Base-by-base conservation (phyloP, 1,140 invertebrate genomes). In the Listronotus oregonensis region DNA sequence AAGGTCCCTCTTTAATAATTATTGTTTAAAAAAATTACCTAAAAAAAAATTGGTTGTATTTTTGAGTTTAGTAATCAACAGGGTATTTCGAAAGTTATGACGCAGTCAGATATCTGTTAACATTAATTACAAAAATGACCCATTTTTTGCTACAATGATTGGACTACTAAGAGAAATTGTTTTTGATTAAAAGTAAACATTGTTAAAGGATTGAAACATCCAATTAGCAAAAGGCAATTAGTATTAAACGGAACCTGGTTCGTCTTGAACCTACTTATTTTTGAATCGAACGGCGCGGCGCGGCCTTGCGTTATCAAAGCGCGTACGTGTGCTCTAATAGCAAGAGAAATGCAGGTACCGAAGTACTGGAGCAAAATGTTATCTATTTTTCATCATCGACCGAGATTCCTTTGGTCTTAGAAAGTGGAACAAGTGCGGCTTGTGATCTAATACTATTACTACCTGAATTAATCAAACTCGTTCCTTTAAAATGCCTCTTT, bases 351-450 rank as follows among this genome's bases (percentile, higher is more conserved):
- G 69, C 54, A 71, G 50, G 51, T 57, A 64, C 56, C 56, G 27
- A 71, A 43, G 61, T 57, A 64, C 56, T 56, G 37, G 56, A 70
- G 50, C 56, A 56, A 47, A 65, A 51, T 58, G 14, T 66, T 66
- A 69, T 69, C 64, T 65, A 69, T 66, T 69, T 62, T 60, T 52
- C 63, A 66, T 56, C 46, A 46, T 43, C 57, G 63, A 61, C 57
- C 63, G 67, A 68, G 60, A 68, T 68, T 68, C 66, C 40, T 64
- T 21, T 67, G 40, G 37, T 14, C 42, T 49, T 64, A 68, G 66
- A 68, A 68, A 68, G 66, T 68, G 54, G 66, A 68, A 64, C 66
- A 67, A 62, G 59, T 67, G 65, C 58, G n/a, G n/a, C 34, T 51
- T 50, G 40, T 46, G 55, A 61, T 61, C 64, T 66, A 66, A 56